These are phyloP conservation scores for Monodelphis domestica DNA, from an alignment of 2,797 vertebrate species.

Conservation along the genomic window DNA sequence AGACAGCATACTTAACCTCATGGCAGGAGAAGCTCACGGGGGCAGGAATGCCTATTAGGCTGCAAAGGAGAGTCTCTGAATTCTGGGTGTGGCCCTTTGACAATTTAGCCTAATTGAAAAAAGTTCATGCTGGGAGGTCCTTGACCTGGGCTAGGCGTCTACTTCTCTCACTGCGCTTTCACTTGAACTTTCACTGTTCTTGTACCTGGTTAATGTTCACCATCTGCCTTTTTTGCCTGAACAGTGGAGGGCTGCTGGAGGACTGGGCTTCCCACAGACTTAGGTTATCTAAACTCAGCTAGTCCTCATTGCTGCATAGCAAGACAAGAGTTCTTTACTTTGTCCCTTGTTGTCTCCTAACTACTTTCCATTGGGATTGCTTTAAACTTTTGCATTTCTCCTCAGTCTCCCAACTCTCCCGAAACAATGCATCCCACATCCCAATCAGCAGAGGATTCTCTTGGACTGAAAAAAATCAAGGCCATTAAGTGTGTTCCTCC, in stretches of 20 bases:
- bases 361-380: neutral
- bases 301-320: neutral
- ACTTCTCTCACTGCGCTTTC: neutral
- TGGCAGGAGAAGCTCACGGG: neutral
- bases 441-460: neutral
- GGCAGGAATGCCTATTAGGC: neutral
- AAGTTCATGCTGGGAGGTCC: neutral
- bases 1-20: neutral
- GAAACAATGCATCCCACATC: neutral
- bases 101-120: neutral
- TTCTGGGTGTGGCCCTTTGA: neutral
- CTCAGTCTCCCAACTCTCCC: neutral
- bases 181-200: neutral
- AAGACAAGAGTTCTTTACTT: neutral
- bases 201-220: neutral
- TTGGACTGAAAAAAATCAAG: neutral
- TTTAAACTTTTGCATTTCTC: neutral
- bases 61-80: neutral
- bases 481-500: neutral
- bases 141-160: neutral
- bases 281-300: neutral
- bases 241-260: neutral
- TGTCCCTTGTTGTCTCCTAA: neutral
- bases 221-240: neutral
- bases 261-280: neutral